These are phyloP conservation scores for Tragelaphus imberbis DNA, from an alignment of 2,113 vertebrate species.

Conservation along the genomic window DNA sequence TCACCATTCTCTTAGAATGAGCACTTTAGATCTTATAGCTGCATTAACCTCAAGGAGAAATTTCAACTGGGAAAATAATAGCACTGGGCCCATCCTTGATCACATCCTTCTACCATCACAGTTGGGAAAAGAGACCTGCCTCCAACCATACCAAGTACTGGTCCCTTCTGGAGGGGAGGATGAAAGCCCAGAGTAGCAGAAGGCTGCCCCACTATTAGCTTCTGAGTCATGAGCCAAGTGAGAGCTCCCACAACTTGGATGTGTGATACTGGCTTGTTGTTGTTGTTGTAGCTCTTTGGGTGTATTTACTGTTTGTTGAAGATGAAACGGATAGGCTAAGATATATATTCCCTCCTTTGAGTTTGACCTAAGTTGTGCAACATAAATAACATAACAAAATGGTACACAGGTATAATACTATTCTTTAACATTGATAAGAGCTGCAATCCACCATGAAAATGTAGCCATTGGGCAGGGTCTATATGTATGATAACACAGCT, in stretches of 20 bases:
- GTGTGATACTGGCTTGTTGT: background rate
- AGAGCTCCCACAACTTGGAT: background rate
- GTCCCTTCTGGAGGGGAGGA: background rate
- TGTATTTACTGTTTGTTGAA: background rate
- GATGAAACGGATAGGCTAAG: background rate
- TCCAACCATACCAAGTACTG: background rate
- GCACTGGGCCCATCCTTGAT: background rate
- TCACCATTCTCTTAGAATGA: background rate
- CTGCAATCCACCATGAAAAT: background rate
- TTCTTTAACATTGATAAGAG: background rate
- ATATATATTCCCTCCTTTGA: background rate
- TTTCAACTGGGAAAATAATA: background rate
- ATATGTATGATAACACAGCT: background rate
- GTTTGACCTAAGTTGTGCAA: background rate
- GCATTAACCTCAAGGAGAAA: background rate
- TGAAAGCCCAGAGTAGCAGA: background rate
- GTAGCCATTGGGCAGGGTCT: background rate
- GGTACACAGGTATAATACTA: background rate
- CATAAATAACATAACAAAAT: background rate
- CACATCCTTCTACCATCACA: background rate
- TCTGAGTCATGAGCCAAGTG: background rate
- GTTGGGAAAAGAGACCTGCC: background rate
- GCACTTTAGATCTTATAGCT: background rate
- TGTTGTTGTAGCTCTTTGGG: background rate
- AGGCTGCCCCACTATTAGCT: background rate